Evolutionary conservation across 2,888 invertebrate species (phyloP), one percentile per base, ranked within the genome.

Genomic region (Zygaena filipendulae): DNA sequence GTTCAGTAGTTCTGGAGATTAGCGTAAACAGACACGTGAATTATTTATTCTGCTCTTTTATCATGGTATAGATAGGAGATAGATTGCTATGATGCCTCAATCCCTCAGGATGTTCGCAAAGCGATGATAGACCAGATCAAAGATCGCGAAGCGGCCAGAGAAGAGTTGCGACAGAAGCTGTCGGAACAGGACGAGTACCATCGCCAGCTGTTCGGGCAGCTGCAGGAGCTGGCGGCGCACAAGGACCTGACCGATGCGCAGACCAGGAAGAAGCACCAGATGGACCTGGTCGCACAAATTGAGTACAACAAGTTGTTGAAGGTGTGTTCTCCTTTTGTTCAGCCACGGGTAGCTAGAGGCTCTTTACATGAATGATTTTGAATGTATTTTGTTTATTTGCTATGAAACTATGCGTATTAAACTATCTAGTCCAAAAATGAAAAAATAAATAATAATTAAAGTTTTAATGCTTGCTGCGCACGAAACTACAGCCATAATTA

Each of bases 251-350:
- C 52, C 0, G 62, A 71, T 4, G 61, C 59, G 0, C 51, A 58
- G 26, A 38, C 28, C 0, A 48, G 54, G 39, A 69, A 62, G 38
- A 23, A 43, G 2, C 52, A 64, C 13, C 68, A 71, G 38, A 30
- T 34, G 2, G 42, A 68, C 2, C 26, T 75, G 18, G 6, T 57
- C 3, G 40, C 60, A 0, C 75, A 75, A 44, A 72, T 72, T 0
- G 59, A 63, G 13, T 74, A 75, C 25, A 74, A 62, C 25, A 59
- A 60, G n/a, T 29, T 59, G n/a, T 43, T 77, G 19, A 72, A 74
- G 62, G 75, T 72, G 29, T 20, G 32, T 25, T 4, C n/a, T n/a
- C n/a, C n/a, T n/a, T n/a, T n/a, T n/a, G n/a, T n/a, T n/a, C n/a
- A n/a, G n/a, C n/a, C n/a, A n/a, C n/a, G n/a, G n/a, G n/a, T n/a